These are phyloP conservation scores for Halocynthia roretzi DNA, from an alignment of 23 tunicate genomes.

Conservation along the genomic window DNA sequence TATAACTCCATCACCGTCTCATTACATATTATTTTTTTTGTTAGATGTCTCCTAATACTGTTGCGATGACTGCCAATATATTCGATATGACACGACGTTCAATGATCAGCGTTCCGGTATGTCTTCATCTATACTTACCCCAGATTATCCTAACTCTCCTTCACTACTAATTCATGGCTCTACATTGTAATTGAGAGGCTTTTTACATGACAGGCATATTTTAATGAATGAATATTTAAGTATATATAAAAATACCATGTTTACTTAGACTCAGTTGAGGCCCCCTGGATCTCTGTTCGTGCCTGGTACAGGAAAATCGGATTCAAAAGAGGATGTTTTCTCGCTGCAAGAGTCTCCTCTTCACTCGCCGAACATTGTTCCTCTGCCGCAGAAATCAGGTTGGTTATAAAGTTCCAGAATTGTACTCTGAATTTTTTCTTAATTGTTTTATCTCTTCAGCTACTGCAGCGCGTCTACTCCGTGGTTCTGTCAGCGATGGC, in stretches of 20 bases:
- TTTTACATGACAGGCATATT: neutral
- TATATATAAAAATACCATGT: neutral
- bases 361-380: slow-evolving; percentile 40
- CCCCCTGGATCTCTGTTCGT: neutral
- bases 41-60: slow-evolving; percentile 44
- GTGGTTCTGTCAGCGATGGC: slow-evolving; percentile 95
- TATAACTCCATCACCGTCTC: neutral
- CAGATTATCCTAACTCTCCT: neutral
- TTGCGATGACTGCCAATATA: slow-evolving; percentile 74
- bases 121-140: neutral
- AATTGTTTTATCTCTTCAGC: neutral
- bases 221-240: neutral
- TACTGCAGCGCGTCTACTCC: slow-evolving; percentile 30
- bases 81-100: slow-evolving; percentile 31
- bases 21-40: neutral
- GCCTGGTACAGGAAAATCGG: slow-evolving; percentile 18
- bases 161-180: neutral
- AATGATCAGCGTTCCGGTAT: too few species aligned
- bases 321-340: slow-evolving; percentile 58
- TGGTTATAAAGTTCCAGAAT: neutral
- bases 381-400: slow-evolving; percentile 18
- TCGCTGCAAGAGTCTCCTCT: slow-evolving; percentile 71
- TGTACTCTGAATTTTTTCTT: neutral
- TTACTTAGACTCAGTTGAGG: neutral
- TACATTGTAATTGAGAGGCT: neutral